Evolutionary conservation across 2,888 invertebrate species (phyloP), one percentile per base, ranked within the genome.

Genomic region (Hydropsyche betteni): DNA sequence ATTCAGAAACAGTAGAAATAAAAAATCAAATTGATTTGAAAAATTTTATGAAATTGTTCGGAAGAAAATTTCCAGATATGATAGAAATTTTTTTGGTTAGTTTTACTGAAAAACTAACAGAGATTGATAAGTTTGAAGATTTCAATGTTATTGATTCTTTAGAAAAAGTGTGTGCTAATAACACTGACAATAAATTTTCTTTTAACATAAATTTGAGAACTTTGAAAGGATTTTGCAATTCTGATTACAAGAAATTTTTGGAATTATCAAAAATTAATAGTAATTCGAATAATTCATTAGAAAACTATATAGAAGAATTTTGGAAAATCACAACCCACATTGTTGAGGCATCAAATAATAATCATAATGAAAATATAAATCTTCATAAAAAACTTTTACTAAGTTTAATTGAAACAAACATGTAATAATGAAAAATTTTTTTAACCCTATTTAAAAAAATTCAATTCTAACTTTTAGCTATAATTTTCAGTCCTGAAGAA

Each of bases 401-500:
- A 44, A 8, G 7, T 6, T 8, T 44, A 10, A 44, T 44, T 44
- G 44, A 64, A 36, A 33, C 34, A n/a, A 64, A 36, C 34, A 64
- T 33, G 64, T 64, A 64, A 10, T 44, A 44, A 44, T 44, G 1
- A 12, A 55, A 55, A 12, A 16, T 58, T 16, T 58, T 58, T 58
- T 36, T 64, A 64, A n/a, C n/a, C 8, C 7, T 34, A 64, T 44
- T 44, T 8, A 2, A 44, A 44, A 44, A 44, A 10, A 1, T 24
- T 24, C 24, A 1, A 24, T 24, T 24, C 24, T 24, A 24, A 44
- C 4, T 44, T 8, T 44, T 44, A 38, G 1, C 16, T 34, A 50
- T 64, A 36, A 12, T 73, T 83, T 83, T 74, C 83, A 88, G 87
- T 70, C 81, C 82, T 75, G 81, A 84, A 73, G 79, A 86, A 1